These are phyloP conservation scores for Anoplopoma fimbria DNA, from an alignment of 2,113 vertebrate species.

Conservation along the genomic window DNA sequence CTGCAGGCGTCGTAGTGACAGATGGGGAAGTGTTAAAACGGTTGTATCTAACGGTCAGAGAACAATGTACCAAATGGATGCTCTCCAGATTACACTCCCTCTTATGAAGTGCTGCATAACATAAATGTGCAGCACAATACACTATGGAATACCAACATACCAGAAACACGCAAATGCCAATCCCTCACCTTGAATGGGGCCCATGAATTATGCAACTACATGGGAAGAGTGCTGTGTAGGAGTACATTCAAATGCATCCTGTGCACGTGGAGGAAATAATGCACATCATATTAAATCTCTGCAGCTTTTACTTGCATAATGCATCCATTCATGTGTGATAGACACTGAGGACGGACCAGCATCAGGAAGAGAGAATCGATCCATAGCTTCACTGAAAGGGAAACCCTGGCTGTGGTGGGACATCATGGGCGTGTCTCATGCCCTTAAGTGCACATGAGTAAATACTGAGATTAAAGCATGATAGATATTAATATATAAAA, in stretches of 20 bases:
- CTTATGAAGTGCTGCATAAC: background rate
- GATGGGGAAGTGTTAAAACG: slow-evolving; percentile 40
- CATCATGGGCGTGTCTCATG: slow-evolving; percentile 46
- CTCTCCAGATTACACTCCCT: background rate
- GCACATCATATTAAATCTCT: background rate
- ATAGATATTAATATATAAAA: background rate
- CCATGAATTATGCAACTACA: slow-evolving; percentile 52
- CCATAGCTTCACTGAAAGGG: background rate
- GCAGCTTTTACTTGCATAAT: background rate
- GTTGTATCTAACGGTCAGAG: background rate
- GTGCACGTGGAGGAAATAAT: background rate
- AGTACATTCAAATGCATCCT: background rate
- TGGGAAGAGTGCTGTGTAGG: background rate
- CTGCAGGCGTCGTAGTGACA: slow-evolving; percentile 19
- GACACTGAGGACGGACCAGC: background rate
- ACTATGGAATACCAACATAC: background rate
- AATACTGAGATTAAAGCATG: background rate
- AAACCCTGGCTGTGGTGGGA: background rate
- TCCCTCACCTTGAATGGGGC: background rate
- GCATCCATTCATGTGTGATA: background rate
- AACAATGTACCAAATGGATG: slow-evolving; percentile 22
- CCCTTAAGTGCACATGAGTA: background rate
- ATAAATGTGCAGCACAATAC: background rate
- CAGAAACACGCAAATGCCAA: background rate
- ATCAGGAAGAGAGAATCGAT: background rate